These are phyloP conservation scores for Carduelis carduelis DNA, from an alignment of 2,797 vertebrate genomes.

Conservation along the genomic window DNA sequence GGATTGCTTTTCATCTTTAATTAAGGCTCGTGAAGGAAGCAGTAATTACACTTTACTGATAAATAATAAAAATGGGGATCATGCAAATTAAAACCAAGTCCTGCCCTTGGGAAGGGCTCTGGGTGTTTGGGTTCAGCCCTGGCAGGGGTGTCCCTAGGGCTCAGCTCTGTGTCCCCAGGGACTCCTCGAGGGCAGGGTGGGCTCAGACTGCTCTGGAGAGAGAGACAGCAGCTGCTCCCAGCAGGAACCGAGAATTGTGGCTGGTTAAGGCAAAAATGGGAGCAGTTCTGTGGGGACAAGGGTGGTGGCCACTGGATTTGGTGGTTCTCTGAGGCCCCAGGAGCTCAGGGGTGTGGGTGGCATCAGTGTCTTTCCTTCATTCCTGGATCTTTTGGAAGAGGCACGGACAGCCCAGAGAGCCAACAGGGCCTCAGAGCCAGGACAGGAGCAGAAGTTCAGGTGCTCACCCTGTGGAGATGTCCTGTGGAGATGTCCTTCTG, in stretches of 20 bases:
- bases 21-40: conserved; percentile 15
- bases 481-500: background rate
- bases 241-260: rapidly evolving
- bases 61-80: conserved; percentile 33
- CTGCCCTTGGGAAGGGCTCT: background rate
- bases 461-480: background rate
- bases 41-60: conserved; percentile 43
- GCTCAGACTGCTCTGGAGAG: background rate
- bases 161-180: background rate
- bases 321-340: rapidly evolving
- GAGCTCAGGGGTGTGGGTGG: rapidly evolving
- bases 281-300: background rate
- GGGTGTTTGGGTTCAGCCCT: background rate
- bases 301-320: background rate
- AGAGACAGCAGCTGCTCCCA: background rate
- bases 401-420: background rate
- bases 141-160: background rate
- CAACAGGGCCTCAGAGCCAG: rapidly evolving
- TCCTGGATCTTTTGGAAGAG: background rate
- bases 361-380: background rate
- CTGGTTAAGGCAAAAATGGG: background rate
- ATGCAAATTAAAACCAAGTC: background rate
- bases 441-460: background rate
- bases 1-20: conserved; percentile 56
- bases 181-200: background rate